Evolutionary conservation across 2,888 invertebrate genomes (phyloP), one percentile per base, ranked within the genome.

Genomic region (Euzetes globulus): DNA sequence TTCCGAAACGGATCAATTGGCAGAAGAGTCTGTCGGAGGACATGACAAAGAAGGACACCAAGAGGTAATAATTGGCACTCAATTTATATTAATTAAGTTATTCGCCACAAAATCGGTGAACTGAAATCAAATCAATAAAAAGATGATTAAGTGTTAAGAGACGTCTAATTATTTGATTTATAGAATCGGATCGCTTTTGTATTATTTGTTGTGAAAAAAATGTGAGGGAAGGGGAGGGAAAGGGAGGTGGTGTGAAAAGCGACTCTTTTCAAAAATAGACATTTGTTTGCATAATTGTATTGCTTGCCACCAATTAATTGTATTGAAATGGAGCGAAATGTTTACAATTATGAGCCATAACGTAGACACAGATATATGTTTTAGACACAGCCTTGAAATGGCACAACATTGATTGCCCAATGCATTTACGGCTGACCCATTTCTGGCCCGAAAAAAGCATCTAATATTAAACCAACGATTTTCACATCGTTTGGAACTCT

Each of bases 11-110:
- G 74, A 74, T 60, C 74, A 50, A 11, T 55, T 71, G 15, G 74
- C 74, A 29, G 74, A 74, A 19, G 74, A 74, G 19, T 74, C 74
- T 37, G n/a, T 70, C 9, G 27, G 33, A 11, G 41, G 45, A 68
- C 1, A 68, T 11, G 22, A 68, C 13, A 37, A 68, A 15, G 41
- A 68, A 41, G 41, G 19, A 22, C 37, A 19, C 45, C n/a, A 63
- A 63, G 37, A 37, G 63, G 63, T 68, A 7, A 41, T 37, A 6
- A 33, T 60, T 33, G 17, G 6, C 3, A 25, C 25, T 60, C 27
- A 17, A 29, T 60, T n/a, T 5, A 17, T 27, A 60, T 60, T 22
- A 6, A 58, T 58, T 58, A 58, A 58, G 27, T 58, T 5, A 63
- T 27, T 63, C 41, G 37, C 41, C 7, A 6, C 33, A 22, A 19